phyloP scores from a whole-genome alignment of 2,888 invertebrate genomes.

The Aradus depressus region DNA sequence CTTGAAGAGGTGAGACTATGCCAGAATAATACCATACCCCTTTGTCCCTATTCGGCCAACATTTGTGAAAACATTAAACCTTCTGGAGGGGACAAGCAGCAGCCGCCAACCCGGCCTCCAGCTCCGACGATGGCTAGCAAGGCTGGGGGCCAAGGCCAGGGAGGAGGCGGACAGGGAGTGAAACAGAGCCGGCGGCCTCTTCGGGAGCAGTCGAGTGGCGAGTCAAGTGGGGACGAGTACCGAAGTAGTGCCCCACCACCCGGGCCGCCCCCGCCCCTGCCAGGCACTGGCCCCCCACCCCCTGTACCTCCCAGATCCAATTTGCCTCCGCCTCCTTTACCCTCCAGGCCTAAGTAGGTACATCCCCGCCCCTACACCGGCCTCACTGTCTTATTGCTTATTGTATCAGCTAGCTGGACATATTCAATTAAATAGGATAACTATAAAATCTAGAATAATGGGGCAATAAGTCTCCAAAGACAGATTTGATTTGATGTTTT shows the following conservation, averaged over 20 bases:
- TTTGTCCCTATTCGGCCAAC: constrained; percentile 42
- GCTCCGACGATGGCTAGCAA: constrained; percentile 41
- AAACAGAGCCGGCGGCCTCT: constrained; percentile 7
- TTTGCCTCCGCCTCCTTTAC: constrained; percentile 23
- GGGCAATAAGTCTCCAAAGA: too few species aligned
- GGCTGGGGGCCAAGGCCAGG: too few species aligned
- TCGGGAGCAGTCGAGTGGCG: constrained; percentile 11
- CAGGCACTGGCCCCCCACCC: constrained; percentile 39
- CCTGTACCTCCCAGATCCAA: constrained; percentile 47
- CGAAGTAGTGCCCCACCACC: constrained; percentile 30
- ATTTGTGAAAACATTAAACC: constrained; percentile 1
- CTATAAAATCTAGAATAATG: too few species aligned
- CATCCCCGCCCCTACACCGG: too few species aligned
- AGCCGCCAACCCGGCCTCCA: constrained; percentile 44
- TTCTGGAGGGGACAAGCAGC: background rate
- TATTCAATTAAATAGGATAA: too few species aligned
- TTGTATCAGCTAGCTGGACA: too few species aligned
- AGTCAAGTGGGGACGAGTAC: constrained; percentile 14
- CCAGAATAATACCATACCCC: constrained; percentile 70
- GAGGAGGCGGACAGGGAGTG: too few species aligned
- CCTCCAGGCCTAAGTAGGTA: constrained; percentile 24
- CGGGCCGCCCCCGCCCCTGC: constrained; percentile 18
- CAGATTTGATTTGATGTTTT: too few species aligned
- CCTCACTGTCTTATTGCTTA: too few species aligned
- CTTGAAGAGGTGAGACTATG: constrained; percentile 74